Evolutionary conservation across 2,113 vertebrate species (phyloP), one percentile per base, ranked within the genome.

Genomic region (Sinocyclocheilus anophthalmus): DNA sequence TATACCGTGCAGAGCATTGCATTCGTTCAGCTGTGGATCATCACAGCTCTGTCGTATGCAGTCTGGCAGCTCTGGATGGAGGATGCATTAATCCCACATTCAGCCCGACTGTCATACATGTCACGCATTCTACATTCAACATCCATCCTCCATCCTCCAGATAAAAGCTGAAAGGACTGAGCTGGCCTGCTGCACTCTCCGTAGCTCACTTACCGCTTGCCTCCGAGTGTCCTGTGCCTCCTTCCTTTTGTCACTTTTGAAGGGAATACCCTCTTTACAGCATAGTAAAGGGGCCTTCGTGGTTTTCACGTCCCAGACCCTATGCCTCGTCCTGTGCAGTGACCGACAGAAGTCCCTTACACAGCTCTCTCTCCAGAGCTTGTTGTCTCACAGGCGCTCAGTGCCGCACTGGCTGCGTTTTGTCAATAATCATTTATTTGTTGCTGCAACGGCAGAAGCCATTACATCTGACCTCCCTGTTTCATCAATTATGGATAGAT

Each of bases 401-500:
- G 95, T 85, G 86, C 96, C 95, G 94, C 95, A 94, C 96, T 94
- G 95, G 94, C 97, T 97, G 96, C 84, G 96, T 98, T 98, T 98
- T 97, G 97, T 99, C 98, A 98, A 99, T 99, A 99, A 97, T 95
- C 97, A 97, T 99, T 99, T 98, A 98, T 99, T 98, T 97, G 97
- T 97, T 96, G 96, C 96, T 92, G 95, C 96, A 96, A 96, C 96
- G 94, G 95, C 92, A 95, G 95, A 96, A 97, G 95, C 96, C 96
- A 95, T 97, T 99, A 99, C 97, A 98, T 97, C 96, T 98, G 97
- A 99, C 98, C 98, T 99, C 96, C 96, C 96, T 99, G 98, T 99
- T 99, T 98, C 98, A 99, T 99, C 98, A 99, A 99, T 99, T 99
- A 99, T 99, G 98, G 97, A 99, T 99, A 98, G 96, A 97, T 98